Evolutionary conservation across 2,797 vertebrate species (phyloP).

Genomic region (Danio albolineatus): DNA sequence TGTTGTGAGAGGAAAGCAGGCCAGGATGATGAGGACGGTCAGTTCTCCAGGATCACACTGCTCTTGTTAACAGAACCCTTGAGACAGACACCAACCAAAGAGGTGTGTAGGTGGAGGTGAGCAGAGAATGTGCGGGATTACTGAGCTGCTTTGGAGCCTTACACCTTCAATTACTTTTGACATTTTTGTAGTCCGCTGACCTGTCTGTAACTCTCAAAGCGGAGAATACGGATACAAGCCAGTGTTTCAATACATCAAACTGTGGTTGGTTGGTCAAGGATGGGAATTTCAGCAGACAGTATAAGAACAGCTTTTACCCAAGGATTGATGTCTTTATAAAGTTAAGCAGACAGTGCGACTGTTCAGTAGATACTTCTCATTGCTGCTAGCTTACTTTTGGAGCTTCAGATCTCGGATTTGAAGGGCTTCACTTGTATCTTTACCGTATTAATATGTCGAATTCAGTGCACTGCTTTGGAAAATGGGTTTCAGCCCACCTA

Average conservation of each 20-base stretch:
- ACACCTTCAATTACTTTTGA: constrained; percentile 27
- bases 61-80: constrained; percentile 38
- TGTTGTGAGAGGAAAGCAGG: constrained; percentile 15
- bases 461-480: constrained; percentile 8
- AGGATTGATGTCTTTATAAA: constrained; percentile 17
- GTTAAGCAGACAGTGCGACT: neutral
- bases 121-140: constrained; percentile 5
- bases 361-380: neutral
- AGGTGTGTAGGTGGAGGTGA: constrained; percentile 43
- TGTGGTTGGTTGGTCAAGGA: neutral
- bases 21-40: constrained; percentile 26
- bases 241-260: neutral
- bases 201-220: constrained; percentile 12
- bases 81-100: constrained; percentile 1
- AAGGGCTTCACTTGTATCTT: constrained; percentile 16
- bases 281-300: neutral
- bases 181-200: constrained; percentile 36
- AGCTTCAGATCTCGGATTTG: constrained; percentile 1
- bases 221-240: neutral
- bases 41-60: constrained; percentile 20
- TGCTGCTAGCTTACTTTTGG: neutral
- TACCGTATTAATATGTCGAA: constrained; percentile 27
- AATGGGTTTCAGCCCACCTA: constrained; percentile 17
- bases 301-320: constrained; percentile 5
- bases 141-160: constrained; percentile 13